Evolutionary conservation across 1,140 invertebrate species (phyloP).

Genomic region (Vollenhovia emeryi): DNA sequence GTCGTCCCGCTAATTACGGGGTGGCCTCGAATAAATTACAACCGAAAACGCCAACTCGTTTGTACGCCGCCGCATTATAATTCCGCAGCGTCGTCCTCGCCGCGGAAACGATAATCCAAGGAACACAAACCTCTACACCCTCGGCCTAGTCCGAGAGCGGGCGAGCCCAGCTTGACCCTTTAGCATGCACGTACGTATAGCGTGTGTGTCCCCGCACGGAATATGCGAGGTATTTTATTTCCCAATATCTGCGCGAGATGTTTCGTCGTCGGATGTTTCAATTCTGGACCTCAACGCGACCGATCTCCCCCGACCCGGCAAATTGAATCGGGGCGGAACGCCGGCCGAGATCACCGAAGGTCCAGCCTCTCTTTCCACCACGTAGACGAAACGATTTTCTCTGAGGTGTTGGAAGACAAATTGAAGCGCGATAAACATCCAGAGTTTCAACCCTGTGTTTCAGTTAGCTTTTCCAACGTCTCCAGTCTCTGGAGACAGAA

Average conservation of each 20-base stretch:
- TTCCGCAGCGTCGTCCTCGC: conserved; percentile 46
- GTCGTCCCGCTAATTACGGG: conserved; percentile 81
- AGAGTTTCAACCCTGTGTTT: neutral
- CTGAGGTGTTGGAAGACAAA: conserved; percentile 10
- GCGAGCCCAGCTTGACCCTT: neutral
- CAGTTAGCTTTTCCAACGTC: neutral
- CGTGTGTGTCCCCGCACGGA: conserved; percentile 45
- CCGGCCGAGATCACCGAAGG: neutral
- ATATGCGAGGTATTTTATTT: conserved; percentile 82
- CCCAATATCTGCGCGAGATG: conserved; percentile 70
- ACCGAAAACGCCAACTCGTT: conserved; percentile 77
- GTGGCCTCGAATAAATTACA: conserved; percentile 82
- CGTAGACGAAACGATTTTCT: neutral
- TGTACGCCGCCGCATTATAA: conserved; percentile 66
- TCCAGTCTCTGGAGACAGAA: neutral
- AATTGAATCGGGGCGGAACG: conserved; percentile 73
- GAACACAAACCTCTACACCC: conserved; percentile 61
- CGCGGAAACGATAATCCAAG: conserved; percentile 43
- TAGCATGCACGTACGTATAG: neutral
- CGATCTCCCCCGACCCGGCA: conserved; percentile 59
- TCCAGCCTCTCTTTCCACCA: conserved; percentile 1
- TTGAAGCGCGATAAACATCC: conserved; percentile 12
- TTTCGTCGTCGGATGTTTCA: conserved; percentile 76
- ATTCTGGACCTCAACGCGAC: conserved; percentile 63
- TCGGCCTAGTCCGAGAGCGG: neutral